phyloP scores from a whole-genome alignment of 2,797 vertebrate genomes.

The Sarcophilus harrisii region DNA sequence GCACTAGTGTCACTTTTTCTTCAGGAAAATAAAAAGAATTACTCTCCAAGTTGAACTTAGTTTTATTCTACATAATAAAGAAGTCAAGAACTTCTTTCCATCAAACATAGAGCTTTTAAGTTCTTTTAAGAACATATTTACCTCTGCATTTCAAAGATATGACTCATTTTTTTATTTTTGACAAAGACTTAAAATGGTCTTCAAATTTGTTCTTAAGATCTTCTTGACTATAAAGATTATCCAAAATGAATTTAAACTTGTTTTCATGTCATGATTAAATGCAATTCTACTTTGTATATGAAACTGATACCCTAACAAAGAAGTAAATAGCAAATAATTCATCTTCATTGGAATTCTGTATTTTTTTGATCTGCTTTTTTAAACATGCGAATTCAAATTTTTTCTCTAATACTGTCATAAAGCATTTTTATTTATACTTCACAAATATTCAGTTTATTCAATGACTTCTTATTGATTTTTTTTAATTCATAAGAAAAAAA shows the following conservation, averaged over 20 bases:
- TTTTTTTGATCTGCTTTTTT: conserved; percentile 11
- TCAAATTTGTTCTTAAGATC: conserved; percentile 41
- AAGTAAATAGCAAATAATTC: conserved; percentile 41
- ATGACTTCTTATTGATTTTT: conserved; percentile 25
- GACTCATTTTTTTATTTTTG: conserved; percentile 56
- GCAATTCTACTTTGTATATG: conserved; percentile 46
- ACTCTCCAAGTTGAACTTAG: background rate
- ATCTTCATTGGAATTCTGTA: conserved; percentile 50
- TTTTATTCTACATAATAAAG: background rate
- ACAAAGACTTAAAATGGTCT: conserved; percentile 38
- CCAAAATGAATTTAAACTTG: conserved; percentile 55
- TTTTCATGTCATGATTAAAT: conserved; percentile 48
- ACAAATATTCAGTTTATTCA: conserved; percentile 20
- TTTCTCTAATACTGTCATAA: background rate
- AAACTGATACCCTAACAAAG: conserved; percentile 60
- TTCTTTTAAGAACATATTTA: conserved; percentile 17
- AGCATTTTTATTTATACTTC: background rate
- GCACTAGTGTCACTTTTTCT: conserved; percentile 4
- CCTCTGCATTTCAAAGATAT: conserved; percentile 6
- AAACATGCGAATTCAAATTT: conserved; percentile 25
- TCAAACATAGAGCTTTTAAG: conserved; percentile 3
- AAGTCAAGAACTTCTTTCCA: conserved; percentile 12
- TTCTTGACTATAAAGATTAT: conserved; percentile 54
- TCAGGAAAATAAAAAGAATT: conserved; percentile 3
- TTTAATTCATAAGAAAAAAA: conserved; percentile 39